These are phyloP conservation scores for Volucella zonaria DNA, from an alignment of 2,888 invertebrate genomes.

Conservation along the genomic window DNA sequence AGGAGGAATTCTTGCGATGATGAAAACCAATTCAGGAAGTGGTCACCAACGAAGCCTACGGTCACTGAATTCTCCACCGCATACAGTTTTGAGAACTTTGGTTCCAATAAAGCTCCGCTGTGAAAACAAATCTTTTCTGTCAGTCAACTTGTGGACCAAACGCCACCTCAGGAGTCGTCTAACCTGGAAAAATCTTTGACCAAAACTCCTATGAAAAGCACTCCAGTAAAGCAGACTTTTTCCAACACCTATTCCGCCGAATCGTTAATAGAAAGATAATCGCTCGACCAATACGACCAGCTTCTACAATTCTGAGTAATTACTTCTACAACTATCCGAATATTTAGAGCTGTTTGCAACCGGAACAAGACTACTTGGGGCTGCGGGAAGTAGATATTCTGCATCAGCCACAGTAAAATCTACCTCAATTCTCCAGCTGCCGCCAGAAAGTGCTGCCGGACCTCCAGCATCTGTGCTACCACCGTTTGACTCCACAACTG, in stretches of 20 bases:
- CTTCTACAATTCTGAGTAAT: constrained; percentile 58
- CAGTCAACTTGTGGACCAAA: too few relatives aligned
- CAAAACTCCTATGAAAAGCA: too few relatives aligned
- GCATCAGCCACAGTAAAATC: too few relatives aligned
- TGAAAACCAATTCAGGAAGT: constrained; percentile 66
- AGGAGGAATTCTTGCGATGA: constrained; percentile 65
- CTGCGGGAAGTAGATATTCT: constrained; percentile 26
- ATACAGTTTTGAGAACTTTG: too few relatives aligned
- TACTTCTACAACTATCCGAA: constrained; percentile 72
- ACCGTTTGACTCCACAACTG: constrained; percentile 37
- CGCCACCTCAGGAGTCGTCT: too few relatives aligned
- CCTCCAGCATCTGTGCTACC: constrained; percentile 17
- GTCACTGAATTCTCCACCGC: constrained; percentile 63
- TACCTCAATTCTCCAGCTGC: constrained; percentile 44
- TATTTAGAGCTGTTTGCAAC: constrained; percentile 61
- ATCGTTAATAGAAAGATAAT: constrained; percentile 75
- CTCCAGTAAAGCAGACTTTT: too few relatives aligned
- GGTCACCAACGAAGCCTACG: constrained; percentile 66
- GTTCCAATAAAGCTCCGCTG: too few relatives aligned
- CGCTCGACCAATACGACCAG: too few relatives aligned
- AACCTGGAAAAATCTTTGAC: too few relatives aligned
- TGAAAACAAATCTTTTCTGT: too few relatives aligned
- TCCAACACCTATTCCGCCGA: constrained; percentile 76
- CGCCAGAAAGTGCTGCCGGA: constrained; percentile 15
- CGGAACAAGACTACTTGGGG: constrained; percentile 73